Conservation (phyloP, 2,797 vertebrate species). For the Okamejei kenojei region DNA sequence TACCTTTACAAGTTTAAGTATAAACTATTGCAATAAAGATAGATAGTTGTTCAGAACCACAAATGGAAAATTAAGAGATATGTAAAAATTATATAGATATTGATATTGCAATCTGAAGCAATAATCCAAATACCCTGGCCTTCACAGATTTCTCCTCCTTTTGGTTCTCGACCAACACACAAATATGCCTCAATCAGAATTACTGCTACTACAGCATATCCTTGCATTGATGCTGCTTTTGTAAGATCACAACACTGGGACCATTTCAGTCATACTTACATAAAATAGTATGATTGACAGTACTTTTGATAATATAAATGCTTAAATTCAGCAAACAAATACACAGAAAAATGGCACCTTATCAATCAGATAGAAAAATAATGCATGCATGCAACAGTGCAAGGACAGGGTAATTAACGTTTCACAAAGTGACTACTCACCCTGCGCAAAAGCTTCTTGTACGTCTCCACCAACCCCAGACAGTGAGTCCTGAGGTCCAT, state of each 20-base stretch:
- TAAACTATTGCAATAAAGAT: not conserved
- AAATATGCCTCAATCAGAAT: not conserved
- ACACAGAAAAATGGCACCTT: not conserved
- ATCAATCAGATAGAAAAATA: not conserved
- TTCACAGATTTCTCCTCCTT: not conserved
- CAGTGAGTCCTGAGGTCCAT: slow-evolving; percentile 76
- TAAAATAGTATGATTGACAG: not conserved
- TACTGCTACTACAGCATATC: not conserved
- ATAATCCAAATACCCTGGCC: not conserved
- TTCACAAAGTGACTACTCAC: slow-evolving; percentile 53
- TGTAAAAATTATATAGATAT: no score
- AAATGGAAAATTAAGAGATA: not conserved
- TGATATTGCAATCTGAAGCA: not conserved
- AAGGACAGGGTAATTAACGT: not conserved
- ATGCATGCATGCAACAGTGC: not conserved
- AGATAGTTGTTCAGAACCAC: not conserved
- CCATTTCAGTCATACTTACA: not conserved
- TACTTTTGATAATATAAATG: not conserved
- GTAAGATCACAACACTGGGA: not conserved
- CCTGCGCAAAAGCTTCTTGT: slow-evolving; percentile 83
- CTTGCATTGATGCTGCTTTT: not conserved
- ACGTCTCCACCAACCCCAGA: slow-evolving; percentile 75
- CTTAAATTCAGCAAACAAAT: not conserved
- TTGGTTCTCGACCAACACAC: not conserved
- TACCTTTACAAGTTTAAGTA: not conserved